Evolutionary conservation across 1,140 invertebrate species (phyloP).

Genomic region (Lepidostoma basale): DNA sequence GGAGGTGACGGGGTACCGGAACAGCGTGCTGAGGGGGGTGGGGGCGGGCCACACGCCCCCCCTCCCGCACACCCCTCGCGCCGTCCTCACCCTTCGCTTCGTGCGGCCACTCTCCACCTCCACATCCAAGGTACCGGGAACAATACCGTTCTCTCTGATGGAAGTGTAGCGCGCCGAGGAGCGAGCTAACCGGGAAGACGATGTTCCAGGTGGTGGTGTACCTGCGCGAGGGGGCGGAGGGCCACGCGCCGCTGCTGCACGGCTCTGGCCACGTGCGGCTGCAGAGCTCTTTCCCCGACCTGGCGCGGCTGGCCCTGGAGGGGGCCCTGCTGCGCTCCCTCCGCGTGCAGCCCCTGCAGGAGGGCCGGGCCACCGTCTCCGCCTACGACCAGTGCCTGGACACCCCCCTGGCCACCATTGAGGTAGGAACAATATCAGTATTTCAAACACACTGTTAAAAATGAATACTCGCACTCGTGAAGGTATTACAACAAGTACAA

Average conservation of each 20-base stretch:
- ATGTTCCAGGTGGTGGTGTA: slow-evolving; percentile 39
- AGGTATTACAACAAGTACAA: too few relatives aligned
- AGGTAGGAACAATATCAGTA: too few relatives aligned
- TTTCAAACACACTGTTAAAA: too few relatives aligned
- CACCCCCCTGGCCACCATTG: neutral
- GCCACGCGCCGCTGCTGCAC: slow-evolving; percentile 19
- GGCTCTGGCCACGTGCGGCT: slow-evolving; percentile 36
- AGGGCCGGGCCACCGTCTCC: slow-evolving; percentile 24
- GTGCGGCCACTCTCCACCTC: slow-evolving; percentile 14
- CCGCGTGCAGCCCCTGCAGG: slow-evolving; percentile 29
- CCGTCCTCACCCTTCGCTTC: slow-evolving; percentile 26
- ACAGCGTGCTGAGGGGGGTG: slow-evolving; percentile 9
- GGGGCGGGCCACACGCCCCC: slow-evolving; percentile 11
- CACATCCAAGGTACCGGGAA: slow-evolving; percentile 23
- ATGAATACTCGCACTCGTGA: too few relatives aligned
- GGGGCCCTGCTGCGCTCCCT: slow-evolving; percentile 10
- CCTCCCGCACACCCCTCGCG: neutral
- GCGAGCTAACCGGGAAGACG: too few relatives aligned
- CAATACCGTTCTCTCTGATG: neutral
- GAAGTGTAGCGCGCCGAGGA: neutral
- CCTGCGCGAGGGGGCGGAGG: slow-evolving; percentile 5
- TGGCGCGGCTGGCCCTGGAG: slow-evolving; percentile 1
- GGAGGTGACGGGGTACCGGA: slow-evolving; percentile 32
- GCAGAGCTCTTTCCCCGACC: neutral
- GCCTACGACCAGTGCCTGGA: slow-evolving; percentile 35